Conservation (phyloP, 2,797 vertebrate genomes). For the Limosa lapponica region DNA sequence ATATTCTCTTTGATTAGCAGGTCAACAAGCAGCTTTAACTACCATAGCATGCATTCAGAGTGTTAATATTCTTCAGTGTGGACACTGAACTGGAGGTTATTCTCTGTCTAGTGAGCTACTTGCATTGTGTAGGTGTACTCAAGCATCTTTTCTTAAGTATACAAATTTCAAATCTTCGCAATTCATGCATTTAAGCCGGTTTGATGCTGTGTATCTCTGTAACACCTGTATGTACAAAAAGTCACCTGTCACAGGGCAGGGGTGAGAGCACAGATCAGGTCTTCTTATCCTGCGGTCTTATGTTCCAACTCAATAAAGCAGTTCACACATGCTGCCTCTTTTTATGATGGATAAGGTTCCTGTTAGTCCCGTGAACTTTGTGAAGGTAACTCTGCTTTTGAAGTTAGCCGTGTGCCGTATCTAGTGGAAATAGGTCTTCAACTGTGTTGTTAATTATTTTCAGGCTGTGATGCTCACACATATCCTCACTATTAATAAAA, state of each 20-base stretch:
- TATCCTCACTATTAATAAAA: not conserved
- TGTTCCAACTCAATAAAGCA: not conserved
- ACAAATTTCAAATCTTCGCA: not conserved
- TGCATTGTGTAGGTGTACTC: not conserved
- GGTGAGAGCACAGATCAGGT: not conserved
- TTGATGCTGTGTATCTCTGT: not conserved
- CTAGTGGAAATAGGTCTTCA: not conserved
- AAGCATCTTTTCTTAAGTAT: not conserved
- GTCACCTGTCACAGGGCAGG: not conserved
- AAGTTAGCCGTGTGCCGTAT: not conserved
- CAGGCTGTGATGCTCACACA: not conserved
- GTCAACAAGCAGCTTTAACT: not conserved
- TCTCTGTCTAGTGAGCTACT: not conserved
- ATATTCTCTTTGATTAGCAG: not conserved
- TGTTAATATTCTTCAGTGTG: not conserved
- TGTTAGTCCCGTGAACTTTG: not conserved
- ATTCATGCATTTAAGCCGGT: accelerated
- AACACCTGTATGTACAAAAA: accelerated
- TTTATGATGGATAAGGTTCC: not conserved
- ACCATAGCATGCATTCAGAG: not conserved
- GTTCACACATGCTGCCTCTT: accelerated
- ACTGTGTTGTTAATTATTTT: not conserved
- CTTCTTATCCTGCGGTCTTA: not conserved
- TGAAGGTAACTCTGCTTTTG: not conserved
- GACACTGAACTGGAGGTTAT: not conserved